These are phyloP conservation scores for Neopelma chrysocephalum DNA, from an alignment of 2,797 vertebrate genomes.

Conservation along the genomic window DNA sequence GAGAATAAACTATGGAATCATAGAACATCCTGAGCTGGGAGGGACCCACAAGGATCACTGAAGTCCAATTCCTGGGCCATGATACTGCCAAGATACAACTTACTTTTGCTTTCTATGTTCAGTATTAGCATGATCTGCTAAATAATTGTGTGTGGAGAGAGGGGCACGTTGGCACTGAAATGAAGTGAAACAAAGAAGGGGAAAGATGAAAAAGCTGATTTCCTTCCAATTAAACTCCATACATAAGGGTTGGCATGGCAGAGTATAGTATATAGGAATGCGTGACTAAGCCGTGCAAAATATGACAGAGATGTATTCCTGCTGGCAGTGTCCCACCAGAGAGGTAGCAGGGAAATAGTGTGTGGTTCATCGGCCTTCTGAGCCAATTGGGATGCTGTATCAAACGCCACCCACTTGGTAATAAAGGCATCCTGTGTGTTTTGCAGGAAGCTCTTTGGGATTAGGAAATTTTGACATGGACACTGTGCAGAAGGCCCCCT, in stretches of 20 bases:
- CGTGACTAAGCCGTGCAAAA: background rate
- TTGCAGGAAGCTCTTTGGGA: background rate
- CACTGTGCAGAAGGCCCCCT: background rate
- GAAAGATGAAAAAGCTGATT: background rate
- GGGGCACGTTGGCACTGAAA: background rate
- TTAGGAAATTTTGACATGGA: background rate
- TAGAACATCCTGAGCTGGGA: background rate
- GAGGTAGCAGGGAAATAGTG: background rate
- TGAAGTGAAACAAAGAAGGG: background rate
- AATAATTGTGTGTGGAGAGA: background rate
- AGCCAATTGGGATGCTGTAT: background rate
- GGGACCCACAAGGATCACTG: background rate
- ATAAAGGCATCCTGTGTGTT: slow-evolving; percentile 28
- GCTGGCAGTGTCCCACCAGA: background rate
- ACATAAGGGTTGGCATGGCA: background rate
- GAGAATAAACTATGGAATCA: background rate
- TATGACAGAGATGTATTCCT: background rate
- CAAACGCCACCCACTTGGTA: slow-evolving; percentile 15
- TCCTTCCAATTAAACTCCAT: background rate
- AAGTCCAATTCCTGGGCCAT: background rate
- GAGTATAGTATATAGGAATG: background rate
- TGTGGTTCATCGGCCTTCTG: background rate
- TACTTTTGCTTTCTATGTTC: background rate
- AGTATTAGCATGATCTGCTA: background rate
- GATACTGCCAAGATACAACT: accelerated